Base-by-base conservation (phyloP, 2,113 vertebrate species). In the Corythoichthys intestinalis region DNA sequence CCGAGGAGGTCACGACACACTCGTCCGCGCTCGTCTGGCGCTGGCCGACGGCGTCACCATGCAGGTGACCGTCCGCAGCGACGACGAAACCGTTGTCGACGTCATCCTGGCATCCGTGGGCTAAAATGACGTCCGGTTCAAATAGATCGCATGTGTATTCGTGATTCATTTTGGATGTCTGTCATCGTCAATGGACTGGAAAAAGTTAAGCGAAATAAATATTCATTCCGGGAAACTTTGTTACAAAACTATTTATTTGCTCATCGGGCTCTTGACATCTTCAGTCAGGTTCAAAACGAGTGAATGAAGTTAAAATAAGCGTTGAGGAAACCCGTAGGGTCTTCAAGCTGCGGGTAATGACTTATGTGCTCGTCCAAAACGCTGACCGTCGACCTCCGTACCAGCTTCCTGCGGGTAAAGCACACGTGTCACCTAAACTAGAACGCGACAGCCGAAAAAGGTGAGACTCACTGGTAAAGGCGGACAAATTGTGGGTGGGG, bases 271-370 rank as follows among this genome's bases (percentile, higher is more conserved):
- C 11, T 35, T 14, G 2, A 13, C 53, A 28, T 5, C 20, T 20
- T 52, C 49, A 17, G 49, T 52, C 52, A 28, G 28, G 8, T 66
- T 98, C 91, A 98, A 89, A 97, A 99, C 54, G 96, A 96, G 92
- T 98, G 95, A 87, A 98, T 97, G 70, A 99, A 98, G 76, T 90
- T 95, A 64, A 97, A 91, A 56, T 98, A 97, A 0, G 95, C 93
- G 0, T 96, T 95, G 39, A 96, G 84, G 85, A 98, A 99, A 62
- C 95, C 96, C 0, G 86, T 92, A 10, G 96, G 95, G 80, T 99
- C 96, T 73, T 99, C 97, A 81, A 98, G 93, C 87, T 98, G 96
- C 1, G 94, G 96, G 20, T 98, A 99, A 87, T 98, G 96, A 81
- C 95, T 94, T 79, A 98, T 95, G 92, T 98, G 95, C 34, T 97